Evolutionary conservation across 2,113 vertebrate genomes (phyloP).

Genomic region (Anhinga rufa): DNA sequence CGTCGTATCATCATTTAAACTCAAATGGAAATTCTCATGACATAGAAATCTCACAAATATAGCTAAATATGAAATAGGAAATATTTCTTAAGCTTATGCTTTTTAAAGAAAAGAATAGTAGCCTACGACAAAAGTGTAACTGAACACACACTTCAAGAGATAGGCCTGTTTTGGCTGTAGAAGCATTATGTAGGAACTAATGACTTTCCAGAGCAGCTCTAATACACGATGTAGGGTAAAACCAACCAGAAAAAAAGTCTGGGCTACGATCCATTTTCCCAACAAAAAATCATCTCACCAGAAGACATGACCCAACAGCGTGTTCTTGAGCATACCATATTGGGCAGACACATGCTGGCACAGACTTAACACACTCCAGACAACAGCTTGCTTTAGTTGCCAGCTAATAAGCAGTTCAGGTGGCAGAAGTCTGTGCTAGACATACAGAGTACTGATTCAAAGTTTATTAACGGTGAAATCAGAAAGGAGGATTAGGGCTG

Average conservation of each 20-base stretch:
- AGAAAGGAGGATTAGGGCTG: neutral
- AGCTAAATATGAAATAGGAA: neutral
- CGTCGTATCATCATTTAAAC: neutral
- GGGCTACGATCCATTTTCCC: neutral
- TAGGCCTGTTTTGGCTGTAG: neutral
- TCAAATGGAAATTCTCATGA: neutral
- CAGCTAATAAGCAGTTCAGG: constrained; percentile 31
- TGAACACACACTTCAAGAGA: neutral
- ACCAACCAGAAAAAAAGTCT: neutral
- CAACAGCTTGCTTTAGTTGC: neutral
- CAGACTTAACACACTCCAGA: neutral
- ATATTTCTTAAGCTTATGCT: neutral
- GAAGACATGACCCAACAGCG: neutral
- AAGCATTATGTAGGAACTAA: neutral
- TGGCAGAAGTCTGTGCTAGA: neutral
- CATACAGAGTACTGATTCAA: neutral
- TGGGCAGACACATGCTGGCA: constrained; percentile 17
- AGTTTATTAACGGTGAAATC: neutral
- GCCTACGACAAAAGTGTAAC: neutral
- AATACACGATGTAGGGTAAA: neutral
- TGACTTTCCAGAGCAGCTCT: neutral
- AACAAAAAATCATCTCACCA: neutral
- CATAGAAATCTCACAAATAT: neutral
- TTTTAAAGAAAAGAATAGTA: neutral
- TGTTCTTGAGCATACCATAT: neutral